These are phyloP conservation scores for Diorhabda carinulata DNA, from an alignment of 1,140 invertebrate genomes.

Conservation along the genomic window DNA sequence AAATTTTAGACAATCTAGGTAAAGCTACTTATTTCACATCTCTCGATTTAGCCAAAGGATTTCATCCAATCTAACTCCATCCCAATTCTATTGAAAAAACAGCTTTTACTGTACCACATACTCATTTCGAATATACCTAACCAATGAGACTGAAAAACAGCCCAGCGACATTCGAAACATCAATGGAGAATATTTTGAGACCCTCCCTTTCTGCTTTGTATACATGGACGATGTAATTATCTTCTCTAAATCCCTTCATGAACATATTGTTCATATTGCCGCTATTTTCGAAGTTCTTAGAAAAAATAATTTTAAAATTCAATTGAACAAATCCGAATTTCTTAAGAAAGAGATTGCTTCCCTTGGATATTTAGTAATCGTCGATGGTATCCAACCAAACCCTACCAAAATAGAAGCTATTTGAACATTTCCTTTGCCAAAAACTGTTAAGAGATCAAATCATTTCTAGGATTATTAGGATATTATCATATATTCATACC, in stretches of 20 bases:
- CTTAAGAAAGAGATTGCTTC: conserved; percentile 23
- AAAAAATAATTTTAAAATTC: not conserved
- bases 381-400: no score
- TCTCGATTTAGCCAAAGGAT: no score
- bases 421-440: no score
- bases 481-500: no score
- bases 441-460: no score
- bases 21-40: no score
- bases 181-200: not conserved
- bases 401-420: no score
- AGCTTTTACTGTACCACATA: not conserved
- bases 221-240: not conserved
- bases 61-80: no score
- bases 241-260: not conserved
- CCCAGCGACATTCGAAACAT: no score
- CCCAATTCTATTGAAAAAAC: conserved; percentile 11
- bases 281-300: not conserved
- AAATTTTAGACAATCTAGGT: not conserved
- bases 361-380: not conserved
- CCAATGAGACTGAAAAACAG: no score
- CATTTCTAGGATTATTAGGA: no score
- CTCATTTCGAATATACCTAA: not conserved
- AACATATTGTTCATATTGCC: not conserved
- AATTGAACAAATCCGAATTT: not conserved
- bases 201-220: not conserved